Conservation (phyloP, 2,113 vertebrate species). For the Ochotona curzoniae region DNA sequence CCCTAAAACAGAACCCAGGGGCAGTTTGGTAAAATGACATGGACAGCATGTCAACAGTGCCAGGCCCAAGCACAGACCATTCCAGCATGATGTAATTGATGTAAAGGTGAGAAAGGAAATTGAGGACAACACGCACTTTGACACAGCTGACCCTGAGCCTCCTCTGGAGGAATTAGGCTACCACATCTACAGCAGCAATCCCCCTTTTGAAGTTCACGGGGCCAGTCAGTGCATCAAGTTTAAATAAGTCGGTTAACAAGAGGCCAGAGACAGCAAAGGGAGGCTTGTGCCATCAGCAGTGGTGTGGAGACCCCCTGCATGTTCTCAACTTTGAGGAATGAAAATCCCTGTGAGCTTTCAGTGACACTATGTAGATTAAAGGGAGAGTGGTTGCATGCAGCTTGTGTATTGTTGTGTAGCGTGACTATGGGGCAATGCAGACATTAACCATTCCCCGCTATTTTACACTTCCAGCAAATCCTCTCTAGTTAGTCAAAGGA, state of each 20-base stretch:
- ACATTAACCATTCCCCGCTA: background rate
- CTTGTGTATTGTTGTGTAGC: conserved; percentile 45
- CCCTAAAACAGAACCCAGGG: conserved; percentile 86
- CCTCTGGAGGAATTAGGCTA: conserved; percentile 95
- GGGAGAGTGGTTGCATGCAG: conserved; percentile 43
- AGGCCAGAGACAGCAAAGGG: background rate
- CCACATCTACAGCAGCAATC: conserved; percentile 92
- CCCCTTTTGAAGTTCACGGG: conserved; percentile 94
- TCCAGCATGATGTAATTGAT: conserved; percentile 86
- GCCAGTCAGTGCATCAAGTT: conserved; percentile 95
- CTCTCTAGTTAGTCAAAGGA: no score
- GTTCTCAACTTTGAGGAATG: conserved; percentile 37
- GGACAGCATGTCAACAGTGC: background rate
- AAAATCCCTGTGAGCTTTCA: background rate
- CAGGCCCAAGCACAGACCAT: background rate
- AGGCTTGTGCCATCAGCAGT: background rate
- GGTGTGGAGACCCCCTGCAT: conserved; percentile 30
- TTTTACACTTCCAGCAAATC: background rate
- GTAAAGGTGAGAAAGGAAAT: conserved; percentile 96
- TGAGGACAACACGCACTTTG: conserved; percentile 96
- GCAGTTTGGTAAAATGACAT: background rate
- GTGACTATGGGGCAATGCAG: background rate
- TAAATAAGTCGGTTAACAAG: conserved; percentile 92
- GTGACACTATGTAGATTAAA: background rate
- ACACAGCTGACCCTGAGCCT: conserved; percentile 97